Conservation (phyloP, 2,888 invertebrate genomes). For the Formica aserva region DNA sequence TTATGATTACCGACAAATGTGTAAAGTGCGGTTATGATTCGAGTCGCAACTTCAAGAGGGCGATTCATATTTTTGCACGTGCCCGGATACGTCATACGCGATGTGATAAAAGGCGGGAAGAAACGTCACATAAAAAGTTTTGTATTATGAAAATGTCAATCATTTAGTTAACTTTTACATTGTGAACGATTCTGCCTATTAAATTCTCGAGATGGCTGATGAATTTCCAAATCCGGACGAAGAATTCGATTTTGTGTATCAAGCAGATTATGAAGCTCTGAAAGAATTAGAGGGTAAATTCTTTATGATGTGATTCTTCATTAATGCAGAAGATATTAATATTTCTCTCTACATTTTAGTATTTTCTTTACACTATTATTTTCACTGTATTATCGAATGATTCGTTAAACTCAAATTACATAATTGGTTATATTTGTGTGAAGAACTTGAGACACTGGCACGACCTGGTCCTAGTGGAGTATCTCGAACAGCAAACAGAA, state of each 20-base stretch:
- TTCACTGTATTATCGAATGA: not conserved
- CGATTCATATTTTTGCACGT: not conserved
- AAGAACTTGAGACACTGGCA: not conserved
- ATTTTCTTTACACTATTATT: not conserved
- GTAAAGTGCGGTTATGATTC: no score
- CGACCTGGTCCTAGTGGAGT: not conserved
- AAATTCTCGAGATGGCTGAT: conserved; percentile 74
- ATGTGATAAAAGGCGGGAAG: conserved; percentile 27
- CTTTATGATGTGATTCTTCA: not conserved
- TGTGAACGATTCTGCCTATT: not conserved
- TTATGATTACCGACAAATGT: no score
- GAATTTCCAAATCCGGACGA: conserved; percentile 85
- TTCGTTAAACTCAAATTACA: not conserved
- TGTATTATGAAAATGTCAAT: not conserved
- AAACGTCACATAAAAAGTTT: not conserved
- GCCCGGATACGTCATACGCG: not conserved
- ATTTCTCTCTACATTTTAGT: not conserved
- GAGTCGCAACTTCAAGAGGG: no score
- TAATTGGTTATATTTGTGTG: conserved; percentile 4
- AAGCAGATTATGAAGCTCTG: conserved; percentile 83
- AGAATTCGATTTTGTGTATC: conserved; percentile 84
- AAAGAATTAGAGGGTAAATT: conserved; percentile 81
- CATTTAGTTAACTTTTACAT: not conserved
- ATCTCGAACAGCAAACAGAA: not conserved
- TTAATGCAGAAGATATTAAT: not conserved